phyloP scores from a whole-genome alignment of 2,888 invertebrate genomes.

The Rhagonycha fulva region DNA sequence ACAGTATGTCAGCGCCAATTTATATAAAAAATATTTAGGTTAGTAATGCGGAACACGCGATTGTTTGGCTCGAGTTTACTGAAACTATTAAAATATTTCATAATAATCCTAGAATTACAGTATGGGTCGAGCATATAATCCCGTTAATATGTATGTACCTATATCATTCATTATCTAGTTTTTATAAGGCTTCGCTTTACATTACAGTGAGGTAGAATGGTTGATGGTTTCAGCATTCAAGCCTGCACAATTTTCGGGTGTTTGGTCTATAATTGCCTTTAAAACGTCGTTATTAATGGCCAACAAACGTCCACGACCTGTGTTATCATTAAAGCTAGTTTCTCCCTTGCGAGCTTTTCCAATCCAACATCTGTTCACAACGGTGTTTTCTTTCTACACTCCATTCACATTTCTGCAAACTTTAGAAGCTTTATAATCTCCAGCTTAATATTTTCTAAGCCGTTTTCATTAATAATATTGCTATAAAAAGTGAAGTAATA shows the following conservation, averaged over 20 bases:
- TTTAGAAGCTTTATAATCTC: not conserved
- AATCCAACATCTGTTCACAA: not conserved
- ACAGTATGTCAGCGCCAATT: not conserved
- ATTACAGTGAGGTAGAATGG: not conserved
- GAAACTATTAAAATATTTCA: not conserved
- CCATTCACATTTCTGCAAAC: not conserved
- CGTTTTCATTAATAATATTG: not conserved
- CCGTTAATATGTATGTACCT: not conserved
- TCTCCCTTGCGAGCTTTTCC: not conserved
- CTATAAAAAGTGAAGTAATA: not conserved
- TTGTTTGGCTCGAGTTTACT: not conserved
- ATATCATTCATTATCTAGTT: not conserved
- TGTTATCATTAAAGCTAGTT: not conserved
- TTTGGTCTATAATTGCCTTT: not conserved
- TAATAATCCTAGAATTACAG: not conserved
- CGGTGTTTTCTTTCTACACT: not conserved
- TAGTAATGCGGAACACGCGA: not conserved
- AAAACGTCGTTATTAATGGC: not conserved
- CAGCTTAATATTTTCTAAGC: not conserved
- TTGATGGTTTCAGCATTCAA: not conserved
- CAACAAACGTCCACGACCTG: not conserved
- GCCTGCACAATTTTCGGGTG: not conserved
- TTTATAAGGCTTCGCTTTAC: not conserved
- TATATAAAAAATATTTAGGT: not conserved
- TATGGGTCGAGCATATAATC: not conserved